These are phyloP conservation scores for Protobothrops flavoviridis DNA, from an alignment of 2,113 vertebrate species.

Conservation along the genomic window DNA sequence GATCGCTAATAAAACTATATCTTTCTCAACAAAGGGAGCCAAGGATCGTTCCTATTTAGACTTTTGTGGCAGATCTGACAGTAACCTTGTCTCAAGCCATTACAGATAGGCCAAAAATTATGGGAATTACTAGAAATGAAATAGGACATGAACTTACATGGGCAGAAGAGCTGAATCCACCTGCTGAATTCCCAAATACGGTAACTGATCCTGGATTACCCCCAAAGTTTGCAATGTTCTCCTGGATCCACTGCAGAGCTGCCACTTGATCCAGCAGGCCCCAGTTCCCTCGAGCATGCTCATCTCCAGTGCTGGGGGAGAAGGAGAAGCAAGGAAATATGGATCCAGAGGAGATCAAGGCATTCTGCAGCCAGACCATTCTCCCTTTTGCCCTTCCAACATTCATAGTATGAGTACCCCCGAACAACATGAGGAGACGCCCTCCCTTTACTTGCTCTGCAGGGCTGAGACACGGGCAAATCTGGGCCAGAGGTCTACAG, in stretches of 20 bases:
- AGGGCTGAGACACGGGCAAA: background rate
- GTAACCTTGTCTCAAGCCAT: background rate
- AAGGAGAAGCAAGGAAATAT: background rate
- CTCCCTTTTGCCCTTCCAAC: background rate
- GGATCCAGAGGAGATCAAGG: background rate
- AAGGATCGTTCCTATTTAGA: background rate
- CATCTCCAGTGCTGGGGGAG: constrained; percentile 73
- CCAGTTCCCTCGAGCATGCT: constrained; percentile 70
- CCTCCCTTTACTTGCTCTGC: background rate
- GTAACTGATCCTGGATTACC: constrained; percentile 78
- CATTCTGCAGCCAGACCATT: background rate
- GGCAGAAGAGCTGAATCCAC: constrained; percentile 71
- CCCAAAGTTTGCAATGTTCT: constrained; percentile 78
- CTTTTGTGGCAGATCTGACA: background rate
- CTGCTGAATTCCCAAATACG: constrained; percentile 79
- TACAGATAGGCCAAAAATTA: background rate
- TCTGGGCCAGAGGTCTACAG: background rate
- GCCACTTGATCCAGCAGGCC: constrained; percentile 80
- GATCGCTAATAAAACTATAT: background rate
- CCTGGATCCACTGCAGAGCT: constrained; percentile 77
- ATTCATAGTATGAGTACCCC: background rate
- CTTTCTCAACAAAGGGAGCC: background rate
- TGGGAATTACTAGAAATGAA: background rate
- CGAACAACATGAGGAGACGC: background rate
- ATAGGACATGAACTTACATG: constrained; percentile 24